phyloP scores from a whole-genome alignment of 1,140 invertebrate genomes.

The Drosophila ohnishii region DNA sequence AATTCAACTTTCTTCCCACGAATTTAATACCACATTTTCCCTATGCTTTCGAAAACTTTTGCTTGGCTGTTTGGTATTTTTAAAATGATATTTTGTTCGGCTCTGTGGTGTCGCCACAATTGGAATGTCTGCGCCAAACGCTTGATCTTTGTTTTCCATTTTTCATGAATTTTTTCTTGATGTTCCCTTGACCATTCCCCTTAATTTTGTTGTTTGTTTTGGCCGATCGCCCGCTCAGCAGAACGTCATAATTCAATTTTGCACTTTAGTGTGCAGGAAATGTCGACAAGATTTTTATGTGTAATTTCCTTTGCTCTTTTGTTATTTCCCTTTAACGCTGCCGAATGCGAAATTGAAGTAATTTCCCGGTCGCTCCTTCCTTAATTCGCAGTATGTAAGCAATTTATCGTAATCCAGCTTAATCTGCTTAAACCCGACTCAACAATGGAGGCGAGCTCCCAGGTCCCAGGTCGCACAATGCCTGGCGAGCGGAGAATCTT shows the following conservation, averaged over 20 bases:
- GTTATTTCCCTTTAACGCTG: constrained; percentile 30
- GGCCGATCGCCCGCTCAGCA: constrained; percentile 62
- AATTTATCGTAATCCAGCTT: constrained; percentile 70
- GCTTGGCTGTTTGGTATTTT: constrained; percentile 8
- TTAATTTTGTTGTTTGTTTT: constrained; percentile 41
- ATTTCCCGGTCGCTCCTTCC: constrained; percentile 32
- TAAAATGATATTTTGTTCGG: constrained; percentile 22
- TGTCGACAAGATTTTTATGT: constrained; percentile 42
- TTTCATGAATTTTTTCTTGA: constrained; percentile 4
- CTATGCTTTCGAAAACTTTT: background rate
- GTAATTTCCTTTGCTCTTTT: constrained; percentile 7
- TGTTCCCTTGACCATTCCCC: constrained; percentile 21
- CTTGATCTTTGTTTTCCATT: constrained; percentile 23
- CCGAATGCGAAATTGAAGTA: constrained; percentile 62
- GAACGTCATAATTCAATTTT: constrained; percentile 55
- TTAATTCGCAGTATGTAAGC: constrained; percentile 41
- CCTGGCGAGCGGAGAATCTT: constrained; percentile 1
- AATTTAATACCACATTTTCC: background rate
- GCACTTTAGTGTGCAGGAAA: constrained; percentile 59
- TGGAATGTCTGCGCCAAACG: constrained; percentile 36
- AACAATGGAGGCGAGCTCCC: constrained; percentile 29
- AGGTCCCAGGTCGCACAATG: constrained; percentile 24
- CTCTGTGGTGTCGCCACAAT: constrained; percentile 29
- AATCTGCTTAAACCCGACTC: constrained; percentile 59
- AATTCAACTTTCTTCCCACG: constrained; percentile 2